phyloP scores from a whole-genome alignment of 2,888 invertebrate species.

The Drosophila atroscutellata region DNA sequence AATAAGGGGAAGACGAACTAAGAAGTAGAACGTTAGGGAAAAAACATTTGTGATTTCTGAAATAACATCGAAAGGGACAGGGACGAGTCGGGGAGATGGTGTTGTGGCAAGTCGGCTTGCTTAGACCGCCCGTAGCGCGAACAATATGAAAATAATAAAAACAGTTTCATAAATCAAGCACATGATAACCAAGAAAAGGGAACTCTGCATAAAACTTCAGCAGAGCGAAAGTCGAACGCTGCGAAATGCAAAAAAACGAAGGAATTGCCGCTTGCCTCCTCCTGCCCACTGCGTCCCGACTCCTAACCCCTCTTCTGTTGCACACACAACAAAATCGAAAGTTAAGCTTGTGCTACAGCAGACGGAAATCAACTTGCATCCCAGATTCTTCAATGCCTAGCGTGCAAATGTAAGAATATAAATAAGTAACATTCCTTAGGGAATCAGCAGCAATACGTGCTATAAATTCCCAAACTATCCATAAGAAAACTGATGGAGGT shows the following conservation, averaged over 20 bases:
- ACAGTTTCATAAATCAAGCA: conserved; percentile 79
- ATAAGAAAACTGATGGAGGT: background rate
- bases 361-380: conserved; percentile 64
- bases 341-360: conserved; percentile 49
- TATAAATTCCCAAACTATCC: background rate
- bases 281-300: background rate
- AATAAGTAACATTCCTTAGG: conserved; percentile 53
- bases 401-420: conserved; percentile 47
- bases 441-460: conserved; percentile 1
- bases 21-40: conserved; percentile 29
- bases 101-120: conserved; percentile 14
- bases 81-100: conserved; percentile 1
- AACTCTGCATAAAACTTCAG: conserved; percentile 72
- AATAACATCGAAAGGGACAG: conserved; percentile 43
- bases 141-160: conserved; percentile 79
- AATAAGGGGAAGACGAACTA: background rate
- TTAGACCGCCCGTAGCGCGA: conserved; percentile 44
- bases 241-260: conserved; percentile 53
- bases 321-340: conserved; percentile 57
- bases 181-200: conserved; percentile 68
- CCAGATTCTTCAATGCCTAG: conserved; percentile 24
- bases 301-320: background rate
- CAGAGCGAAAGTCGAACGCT: conserved; percentile 43
- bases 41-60: conserved; percentile 71
- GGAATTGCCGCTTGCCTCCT: conserved; percentile 28